A percentile compares a stretch with the other conserved stretches of the same genome.
Evolutionary conservation across 2,888 invertebrate species (phyloP).

Genomic region (Acanthosepion pharaonis): DNA sequence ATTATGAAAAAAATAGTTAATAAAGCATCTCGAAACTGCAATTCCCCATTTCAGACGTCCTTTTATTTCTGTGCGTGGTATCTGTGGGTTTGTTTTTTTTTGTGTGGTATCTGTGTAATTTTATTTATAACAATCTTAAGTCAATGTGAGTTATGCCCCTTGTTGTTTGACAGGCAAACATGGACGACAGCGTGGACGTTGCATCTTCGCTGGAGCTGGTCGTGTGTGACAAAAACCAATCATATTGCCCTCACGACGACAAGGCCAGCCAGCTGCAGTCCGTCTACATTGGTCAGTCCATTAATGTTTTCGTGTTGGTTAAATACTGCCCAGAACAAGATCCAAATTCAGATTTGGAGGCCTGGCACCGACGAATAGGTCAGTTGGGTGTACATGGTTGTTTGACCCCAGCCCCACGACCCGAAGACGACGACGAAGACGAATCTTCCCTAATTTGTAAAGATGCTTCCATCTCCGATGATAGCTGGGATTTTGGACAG

Average conservation of each 20-base stretch:
- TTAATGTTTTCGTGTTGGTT: constrained; percentile 42
- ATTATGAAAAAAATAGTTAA: too few species aligned
- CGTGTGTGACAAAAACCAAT: constrained; percentile 33
- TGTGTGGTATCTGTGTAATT: too few species aligned
- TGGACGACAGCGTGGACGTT: constrained; percentile 45
- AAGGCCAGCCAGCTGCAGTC: not conserved
- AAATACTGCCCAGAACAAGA: constrained; percentile 23
- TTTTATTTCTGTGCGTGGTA: too few species aligned
- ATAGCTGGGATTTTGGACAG: constrained; percentile 14
- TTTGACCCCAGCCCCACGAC: not conserved
- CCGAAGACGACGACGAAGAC: not conserved
- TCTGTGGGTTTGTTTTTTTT: too few species aligned
- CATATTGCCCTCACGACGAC: not conserved
- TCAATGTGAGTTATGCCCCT: not conserved
- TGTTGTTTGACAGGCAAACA: not conserved
- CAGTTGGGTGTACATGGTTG: constrained; percentile 45
- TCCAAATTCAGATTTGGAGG: constrained; percentile 38
- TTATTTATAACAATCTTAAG: too few species aligned
- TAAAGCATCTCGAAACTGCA: too few species aligned
- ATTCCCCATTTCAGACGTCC: too few species aligned
- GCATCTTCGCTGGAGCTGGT: constrained; percentile 38
- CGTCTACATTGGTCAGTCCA: constrained; percentile 43
- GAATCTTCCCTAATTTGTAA: not conserved
- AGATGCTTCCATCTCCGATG: not conserved
- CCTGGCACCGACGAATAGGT: constrained; percentile 43